phyloP scores from a whole-genome alignment of 2,888 invertebrate species.

The Drosophila picticornis region DNA sequence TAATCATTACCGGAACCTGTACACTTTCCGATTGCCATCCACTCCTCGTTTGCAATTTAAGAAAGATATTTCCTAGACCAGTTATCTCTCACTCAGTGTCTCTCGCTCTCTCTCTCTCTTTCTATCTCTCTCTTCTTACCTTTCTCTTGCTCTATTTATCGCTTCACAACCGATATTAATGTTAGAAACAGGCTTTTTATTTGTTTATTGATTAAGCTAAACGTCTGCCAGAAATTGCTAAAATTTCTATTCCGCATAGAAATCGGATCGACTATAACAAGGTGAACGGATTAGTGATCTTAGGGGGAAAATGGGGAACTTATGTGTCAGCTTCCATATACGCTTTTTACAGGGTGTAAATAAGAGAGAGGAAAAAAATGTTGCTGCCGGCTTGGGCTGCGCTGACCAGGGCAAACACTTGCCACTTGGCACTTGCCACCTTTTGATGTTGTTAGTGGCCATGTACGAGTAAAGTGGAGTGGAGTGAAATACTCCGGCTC shows the following conservation, averaged over 20 bases:
- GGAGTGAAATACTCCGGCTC: neutral
- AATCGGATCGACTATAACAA: neutral
- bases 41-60: neutral
- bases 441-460: constrained; percentile 80
- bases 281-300: neutral
- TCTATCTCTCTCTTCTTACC: no score
- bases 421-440: constrained; percentile 77
- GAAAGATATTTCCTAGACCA: neutral
- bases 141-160: neutral
- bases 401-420: constrained; percentile 77
- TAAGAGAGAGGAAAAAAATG: constrained; percentile 14
- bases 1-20: neutral
- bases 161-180: no score
- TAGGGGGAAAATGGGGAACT: neutral
- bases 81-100: neutral
- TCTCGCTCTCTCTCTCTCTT: neutral
- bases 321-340: neutral
- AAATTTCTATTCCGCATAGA: neutral
- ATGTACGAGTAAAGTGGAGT: constrained; percentile 56
- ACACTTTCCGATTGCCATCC: neutral
- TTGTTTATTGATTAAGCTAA: neutral
- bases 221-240: neutral
- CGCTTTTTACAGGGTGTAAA: neutral
- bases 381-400: constrained; percentile 18
- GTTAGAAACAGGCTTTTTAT: no score